Evolutionary conservation across 2,888 invertebrate species (phyloP), one percentile per base, ranked within the genome.

Genomic region (Lymantria monacha): DNA sequence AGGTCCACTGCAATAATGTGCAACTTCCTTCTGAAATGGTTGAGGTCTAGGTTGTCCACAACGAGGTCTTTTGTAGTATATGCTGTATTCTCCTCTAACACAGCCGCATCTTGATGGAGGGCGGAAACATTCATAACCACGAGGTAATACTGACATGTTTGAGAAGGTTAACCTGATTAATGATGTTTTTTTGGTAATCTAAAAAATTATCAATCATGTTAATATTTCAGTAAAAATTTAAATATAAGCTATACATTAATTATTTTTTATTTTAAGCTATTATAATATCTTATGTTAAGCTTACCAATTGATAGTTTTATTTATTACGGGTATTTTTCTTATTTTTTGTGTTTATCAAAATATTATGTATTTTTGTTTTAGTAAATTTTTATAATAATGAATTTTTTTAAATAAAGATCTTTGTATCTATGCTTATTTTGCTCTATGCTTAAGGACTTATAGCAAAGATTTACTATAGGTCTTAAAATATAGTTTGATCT

Each of bases 41-140:
- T 89, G 87, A 1, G 81, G 85, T 30, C 89, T 71, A 0, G 90
- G 90, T 56, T 90, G 90, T 1, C 90, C 90, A 46, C 74, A 89
- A 0, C 84, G 69, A 0, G 89, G 89, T 14, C 90, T 74, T 59
- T 88, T 86, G 71, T 87, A 74, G 68, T 83, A 90, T 45, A 89
- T 71, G 57, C 87, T 87, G 63, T 76, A 81, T 50, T 89, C 87
- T 40, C 83, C 87, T 36, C 59, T 69, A 12, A 88, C 87, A 33
- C 63, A 71, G 12, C 89, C 90, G 66, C 71, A 89, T 57, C 89
- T 75, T 0, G 89, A 71, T 42, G 69, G 64, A 13, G 81, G 76
- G 10, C 73, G 74, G 46, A 59, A 69, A 57, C 74, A 68, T 61
- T 90, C 90, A 44, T 55, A 83, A 0, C 89, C 89, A 53, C 86